These are phyloP conservation scores for Petroica traversi DNA, from an alignment of 2,113 vertebrate species.

Conservation along the genomic window DNA sequence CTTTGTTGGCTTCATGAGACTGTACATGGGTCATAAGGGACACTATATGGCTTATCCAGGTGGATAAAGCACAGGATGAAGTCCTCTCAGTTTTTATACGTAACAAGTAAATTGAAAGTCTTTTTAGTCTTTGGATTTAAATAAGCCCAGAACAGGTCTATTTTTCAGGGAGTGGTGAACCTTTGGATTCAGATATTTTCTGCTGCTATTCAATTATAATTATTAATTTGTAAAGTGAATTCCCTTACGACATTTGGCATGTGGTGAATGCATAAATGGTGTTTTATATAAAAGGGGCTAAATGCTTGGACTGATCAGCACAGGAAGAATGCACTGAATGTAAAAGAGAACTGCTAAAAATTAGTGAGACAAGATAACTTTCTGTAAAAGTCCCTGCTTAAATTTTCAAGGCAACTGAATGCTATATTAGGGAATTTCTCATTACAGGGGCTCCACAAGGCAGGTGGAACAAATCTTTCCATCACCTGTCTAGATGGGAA, in stretches of 20 bases:
- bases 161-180: background rate
- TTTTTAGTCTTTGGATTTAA: background rate
- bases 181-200: background rate
- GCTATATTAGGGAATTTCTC: background rate
- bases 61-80: background rate
- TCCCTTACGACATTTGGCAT: background rate
- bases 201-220: background rate
- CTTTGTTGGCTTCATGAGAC: background rate
- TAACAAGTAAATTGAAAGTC: background rate
- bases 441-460: background rate
- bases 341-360: background rate
- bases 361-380: background rate
- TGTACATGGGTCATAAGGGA: background rate
- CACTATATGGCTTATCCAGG: background rate
- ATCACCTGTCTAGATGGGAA: background rate
- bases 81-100: background rate
- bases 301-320: background rate
- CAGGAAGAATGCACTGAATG: background rate
- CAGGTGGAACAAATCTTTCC: background rate
- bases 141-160: background rate
- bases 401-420: background rate
- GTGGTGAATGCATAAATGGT: background rate
- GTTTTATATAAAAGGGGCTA: background rate
- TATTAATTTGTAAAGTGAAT: background rate
- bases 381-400: background rate